These are phyloP conservation scores for Emydoidea blandingii DNA, from an alignment of 2,797 vertebrate genomes.

Conservation along the genomic window DNA sequence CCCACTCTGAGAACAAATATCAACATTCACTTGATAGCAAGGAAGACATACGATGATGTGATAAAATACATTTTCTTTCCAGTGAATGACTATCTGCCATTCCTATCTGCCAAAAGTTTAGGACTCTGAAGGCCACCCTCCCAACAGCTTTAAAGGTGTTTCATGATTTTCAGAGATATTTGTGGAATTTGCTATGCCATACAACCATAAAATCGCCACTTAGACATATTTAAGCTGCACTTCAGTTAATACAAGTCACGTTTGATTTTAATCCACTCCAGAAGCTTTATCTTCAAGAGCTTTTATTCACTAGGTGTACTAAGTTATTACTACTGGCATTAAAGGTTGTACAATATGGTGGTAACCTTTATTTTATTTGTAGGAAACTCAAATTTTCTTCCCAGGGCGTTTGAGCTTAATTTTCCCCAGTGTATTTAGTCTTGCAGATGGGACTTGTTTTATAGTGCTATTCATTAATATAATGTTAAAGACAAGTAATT, in stretches of 20 bases:
- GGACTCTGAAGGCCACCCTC: background rate
- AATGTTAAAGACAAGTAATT: conserved; percentile 22
- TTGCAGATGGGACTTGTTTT: conserved; percentile 39
- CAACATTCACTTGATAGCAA: background rate
- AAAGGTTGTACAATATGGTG: conserved; percentile 51
- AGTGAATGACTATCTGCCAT: background rate
- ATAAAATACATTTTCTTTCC: background rate
- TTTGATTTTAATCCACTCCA: conserved; percentile 25
- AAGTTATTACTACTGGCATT: conserved; percentile 26
- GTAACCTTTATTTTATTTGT: conserved; percentile 38
- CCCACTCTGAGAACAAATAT: background rate
- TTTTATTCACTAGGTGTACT: conserved; percentile 27
- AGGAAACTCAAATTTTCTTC: conserved; percentile 32
- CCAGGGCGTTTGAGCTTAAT: conserved; percentile 7
- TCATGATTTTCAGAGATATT: background rate
- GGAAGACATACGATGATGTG: background rate
- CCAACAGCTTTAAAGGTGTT: background rate
- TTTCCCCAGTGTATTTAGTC: conserved; percentile 3
- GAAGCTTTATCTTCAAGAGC: conserved; percentile 13
- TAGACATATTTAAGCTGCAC: background rate
- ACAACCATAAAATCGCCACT: background rate
- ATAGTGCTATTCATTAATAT: background rate
- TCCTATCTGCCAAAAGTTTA: background rate
- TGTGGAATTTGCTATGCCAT: background rate
- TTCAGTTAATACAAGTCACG: conserved; percentile 15